Evolutionary conservation across 2,888 invertebrate genomes (phyloP), one percentile per base, ranked within the genome.

Genomic region (Hypomecis atomaria): DNA sequence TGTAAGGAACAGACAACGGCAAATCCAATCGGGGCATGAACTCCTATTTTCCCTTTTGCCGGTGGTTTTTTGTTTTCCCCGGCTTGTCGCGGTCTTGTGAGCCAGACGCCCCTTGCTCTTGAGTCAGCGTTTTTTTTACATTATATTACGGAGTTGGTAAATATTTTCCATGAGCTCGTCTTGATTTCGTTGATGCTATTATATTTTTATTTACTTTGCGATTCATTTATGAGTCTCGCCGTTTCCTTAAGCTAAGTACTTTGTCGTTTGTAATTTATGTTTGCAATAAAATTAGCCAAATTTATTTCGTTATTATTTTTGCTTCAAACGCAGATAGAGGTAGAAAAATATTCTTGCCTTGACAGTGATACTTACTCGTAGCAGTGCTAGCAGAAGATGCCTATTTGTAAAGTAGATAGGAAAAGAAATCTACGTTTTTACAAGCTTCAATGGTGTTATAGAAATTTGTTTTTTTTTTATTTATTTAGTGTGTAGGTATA

Each of bases 1-100:
- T 90, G 90, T 88, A 87, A 87, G 86, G 87, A 86, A 89, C 90
- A 90, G 90, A 92, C 89, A 91, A 88, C 87, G 85, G 87, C 84
- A 88, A 91, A 91, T 90, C 86, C 88, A 92, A 91, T 90, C 88
- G 87, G 83, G 84, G 84, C 74, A 81, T 79, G 83, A 83, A 84
- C 85, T 86, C 78, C 85, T 84, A 87, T 90, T 90, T 89, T 85
- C 82, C 77, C 83, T 76, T 82, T 78, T 77, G 75, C 78, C 79
- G 55, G n/a, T 6, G 43, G 37, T 47, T 78, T 79, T 86, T 88
- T 85, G 82, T 82, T 86, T 89, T 83, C 82, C 80, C 86, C 86
- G 83, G 79, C 88, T 87, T 89, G 89, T 89, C 87, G 90, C 87
- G 91, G 89, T 90, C 88, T 89, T 89, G 87, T 81, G 84, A 82